phyloP scores from a whole-genome alignment of 2,113 vertebrate genomes.

The Columbina picui region DNA sequence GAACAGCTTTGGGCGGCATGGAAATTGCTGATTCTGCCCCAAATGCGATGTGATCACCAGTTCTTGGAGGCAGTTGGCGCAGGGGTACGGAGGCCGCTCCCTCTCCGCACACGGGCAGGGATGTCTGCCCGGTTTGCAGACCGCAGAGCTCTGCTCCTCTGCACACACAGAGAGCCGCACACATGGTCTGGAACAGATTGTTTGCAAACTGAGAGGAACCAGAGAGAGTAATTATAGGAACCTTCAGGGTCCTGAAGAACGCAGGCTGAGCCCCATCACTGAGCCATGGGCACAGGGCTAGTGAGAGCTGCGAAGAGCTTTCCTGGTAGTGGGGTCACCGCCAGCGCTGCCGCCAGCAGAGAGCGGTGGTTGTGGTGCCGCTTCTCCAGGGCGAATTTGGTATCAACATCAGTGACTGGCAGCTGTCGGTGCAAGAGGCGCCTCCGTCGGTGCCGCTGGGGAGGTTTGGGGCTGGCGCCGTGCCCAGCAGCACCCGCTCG shows the following conservation, averaged over 20 bases:
- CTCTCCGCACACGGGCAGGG: accelerated
- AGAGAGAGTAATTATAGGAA: background rate
- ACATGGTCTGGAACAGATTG: background rate
- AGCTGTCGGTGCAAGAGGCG: background rate
- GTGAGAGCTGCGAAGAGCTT: background rate
- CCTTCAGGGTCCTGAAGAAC: background rate
- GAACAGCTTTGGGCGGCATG: background rate
- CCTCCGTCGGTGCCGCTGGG: background rate
- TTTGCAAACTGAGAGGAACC: background rate
- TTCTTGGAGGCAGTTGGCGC: background rate
- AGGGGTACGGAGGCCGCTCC: background rate
- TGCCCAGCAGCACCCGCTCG: too few species aligned
- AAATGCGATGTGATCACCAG: accelerated
- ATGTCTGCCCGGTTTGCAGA: background rate
- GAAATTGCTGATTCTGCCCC: background rate
- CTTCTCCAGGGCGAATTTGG: background rate
- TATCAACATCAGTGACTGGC: accelerated
- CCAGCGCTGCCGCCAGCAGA: background rate
- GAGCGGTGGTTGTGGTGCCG: background rate
- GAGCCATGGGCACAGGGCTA: accelerated
- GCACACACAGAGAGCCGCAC: background rate
- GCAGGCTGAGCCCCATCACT: background rate
- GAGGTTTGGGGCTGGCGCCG: background rate
- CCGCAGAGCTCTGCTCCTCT: background rate
- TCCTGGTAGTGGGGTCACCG: accelerated